Evolutionary conservation across 2,888 invertebrate species (phyloP), one percentile per base, ranked within the genome.

Genomic region (Drosophila rubida): DNA sequence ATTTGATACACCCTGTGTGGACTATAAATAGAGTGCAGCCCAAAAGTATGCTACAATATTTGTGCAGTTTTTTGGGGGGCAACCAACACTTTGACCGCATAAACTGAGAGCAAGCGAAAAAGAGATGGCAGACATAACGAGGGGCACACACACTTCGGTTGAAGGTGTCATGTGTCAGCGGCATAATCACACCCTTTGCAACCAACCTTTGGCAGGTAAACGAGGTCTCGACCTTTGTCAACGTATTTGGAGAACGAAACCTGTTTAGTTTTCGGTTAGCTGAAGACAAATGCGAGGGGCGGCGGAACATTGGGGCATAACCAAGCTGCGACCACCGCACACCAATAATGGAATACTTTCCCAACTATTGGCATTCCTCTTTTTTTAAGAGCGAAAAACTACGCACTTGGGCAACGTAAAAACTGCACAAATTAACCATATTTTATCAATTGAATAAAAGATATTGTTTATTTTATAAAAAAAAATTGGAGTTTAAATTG

Each of bases 81-180:
- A n/a, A n/a, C n/a, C 67, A 78, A 59, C 59, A 66, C 45, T 74
- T 75, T 69, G 79, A 81, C 87, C 80, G 22, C 84, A 86, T 63
- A 66, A 66, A 14, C 23, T 6, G 27, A 41, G 41, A n/a, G 0
- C 4, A 39, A 39, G 39, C 6, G 8, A 11, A 14, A 39, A 5
- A 39, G 16, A 14, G 1, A 39, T 9, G 5, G 35, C 35, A 30
- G 39, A 41, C 44, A 19, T 14, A 41, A 48, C 25, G 23, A 32
- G 44, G 32, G 25, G 16, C 30, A 62, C 42, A 62, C 42, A 49
- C 59, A 54, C 55, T 57, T 69, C 78, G 57, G 70, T 67, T 50
- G 57, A 60, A 87, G 79, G 89, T 84, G 84, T 84, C 89, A 84
- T 70, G 72, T 88, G 89, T 87, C 83, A 83, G 76, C 72, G 82